These are phyloP conservation scores for Peromyscus polionotus DNA, from an alignment of 2,113 vertebrate genomes.

Conservation along the genomic window DNA sequence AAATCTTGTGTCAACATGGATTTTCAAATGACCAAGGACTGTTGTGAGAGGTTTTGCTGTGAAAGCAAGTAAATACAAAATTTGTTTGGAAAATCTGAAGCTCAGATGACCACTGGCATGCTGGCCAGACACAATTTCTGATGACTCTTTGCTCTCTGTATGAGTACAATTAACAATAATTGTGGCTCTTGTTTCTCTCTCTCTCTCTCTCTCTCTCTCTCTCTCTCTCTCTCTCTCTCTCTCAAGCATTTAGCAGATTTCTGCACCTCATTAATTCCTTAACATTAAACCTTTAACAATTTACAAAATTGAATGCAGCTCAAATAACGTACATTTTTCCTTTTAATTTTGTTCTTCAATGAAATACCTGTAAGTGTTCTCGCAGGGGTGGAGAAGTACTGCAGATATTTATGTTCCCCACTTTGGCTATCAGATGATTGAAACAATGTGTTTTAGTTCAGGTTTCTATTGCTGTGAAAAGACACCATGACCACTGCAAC, in stretches of 20 bases:
- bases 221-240: not conserved
- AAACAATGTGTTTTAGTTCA: no score
- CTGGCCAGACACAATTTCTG: not conserved
- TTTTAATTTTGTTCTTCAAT: not conserved
- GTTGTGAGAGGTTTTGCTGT: conserved; percentile 59
- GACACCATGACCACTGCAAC: no score
- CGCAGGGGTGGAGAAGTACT: not conserved
- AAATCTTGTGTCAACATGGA: conserved; percentile 75
- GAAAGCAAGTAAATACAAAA: conserved; percentile 68
- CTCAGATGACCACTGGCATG: not conserved
- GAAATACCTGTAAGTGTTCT: not conserved
- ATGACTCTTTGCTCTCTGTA: no score
- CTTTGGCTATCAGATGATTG: not conserved
- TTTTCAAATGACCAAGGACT: conserved; percentile 73
- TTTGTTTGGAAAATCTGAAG: conserved; percentile 67
- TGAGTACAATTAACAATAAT: not conserved
- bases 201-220: not conserved
- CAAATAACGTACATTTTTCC: not conserved
- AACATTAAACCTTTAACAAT: not conserved
- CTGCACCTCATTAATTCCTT: not conserved
- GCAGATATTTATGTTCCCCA: not conserved
- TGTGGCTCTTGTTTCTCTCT: not conserved
- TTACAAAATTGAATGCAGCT: not conserved
- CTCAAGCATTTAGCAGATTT: not conserved
- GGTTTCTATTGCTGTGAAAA: no score